Evolutionary conservation across 2,113 vertebrate genomes (phyloP).

Genomic region (Myrmecobius fasciatus): DNA sequence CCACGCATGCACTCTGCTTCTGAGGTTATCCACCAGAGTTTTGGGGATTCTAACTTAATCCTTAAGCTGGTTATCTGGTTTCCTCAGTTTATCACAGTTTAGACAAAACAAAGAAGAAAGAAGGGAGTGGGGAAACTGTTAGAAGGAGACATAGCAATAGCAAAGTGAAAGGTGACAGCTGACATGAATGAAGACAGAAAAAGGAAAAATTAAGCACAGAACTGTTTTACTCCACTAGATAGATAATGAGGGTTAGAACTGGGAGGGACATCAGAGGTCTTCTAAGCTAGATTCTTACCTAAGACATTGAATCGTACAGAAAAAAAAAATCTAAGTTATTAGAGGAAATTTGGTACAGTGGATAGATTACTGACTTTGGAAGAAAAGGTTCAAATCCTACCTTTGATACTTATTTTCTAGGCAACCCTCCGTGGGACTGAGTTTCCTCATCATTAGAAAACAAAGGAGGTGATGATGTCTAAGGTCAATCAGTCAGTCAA

Average conservation of each 20-base stretch:
- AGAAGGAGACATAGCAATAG: neutral
- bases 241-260: conserved; percentile 23
- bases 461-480: neutral
- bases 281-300: neutral
- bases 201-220: conserved; percentile 38
- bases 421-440: neutral
- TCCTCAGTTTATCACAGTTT: conserved; percentile 8
- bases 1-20: neutral
- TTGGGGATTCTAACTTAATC: neutral
- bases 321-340: neutral
- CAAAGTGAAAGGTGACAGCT: conserved; percentile 36
- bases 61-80: neutral
- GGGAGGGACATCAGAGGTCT: neutral
- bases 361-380: neutral
- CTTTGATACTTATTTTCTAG: neutral
- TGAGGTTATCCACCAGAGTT: neutral
- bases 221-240: conserved; percentile 15
- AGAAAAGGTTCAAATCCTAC: neutral
- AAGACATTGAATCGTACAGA: conserved; percentile 26
- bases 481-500: neutral
- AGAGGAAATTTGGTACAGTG: neutral
- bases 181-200: conserved; percentile 29
- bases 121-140: conserved; percentile 1
- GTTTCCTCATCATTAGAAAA: neutral
- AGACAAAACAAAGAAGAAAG: neutral